These are phyloP conservation scores for Liasis olivaceus DNA, from an alignment of 2,797 vertebrate species.

Conservation along the genomic window DNA sequence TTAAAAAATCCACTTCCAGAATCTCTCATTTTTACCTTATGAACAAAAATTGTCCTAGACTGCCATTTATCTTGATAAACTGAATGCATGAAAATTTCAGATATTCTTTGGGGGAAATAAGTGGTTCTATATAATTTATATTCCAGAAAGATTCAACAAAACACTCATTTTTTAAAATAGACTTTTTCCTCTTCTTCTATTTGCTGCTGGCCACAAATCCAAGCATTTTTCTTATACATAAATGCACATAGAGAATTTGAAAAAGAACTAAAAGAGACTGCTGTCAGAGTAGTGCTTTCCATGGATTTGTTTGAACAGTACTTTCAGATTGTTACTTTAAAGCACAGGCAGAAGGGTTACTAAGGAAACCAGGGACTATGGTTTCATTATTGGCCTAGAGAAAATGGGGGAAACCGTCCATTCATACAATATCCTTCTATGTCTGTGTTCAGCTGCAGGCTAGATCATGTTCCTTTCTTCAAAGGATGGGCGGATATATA, in stretches of 20 bases:
- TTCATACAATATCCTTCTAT: conserved; percentile 23
- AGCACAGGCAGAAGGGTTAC: conserved; percentile 27
- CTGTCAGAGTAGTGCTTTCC: neutral
- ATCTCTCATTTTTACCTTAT: neutral
- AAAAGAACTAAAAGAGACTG: neutral
- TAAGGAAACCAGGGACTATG: conserved; percentile 58
- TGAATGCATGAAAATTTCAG: conserved; percentile 6
- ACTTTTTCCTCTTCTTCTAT: neutral
- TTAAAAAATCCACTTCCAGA: neutral
- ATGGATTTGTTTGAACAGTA: neutral
- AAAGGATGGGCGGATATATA: neutral
- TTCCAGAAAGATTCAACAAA: neutral
- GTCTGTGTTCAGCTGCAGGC: neutral
- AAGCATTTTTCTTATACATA: neutral
- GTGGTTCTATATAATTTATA: conserved; percentile 19
- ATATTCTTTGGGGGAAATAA: conserved; percentile 1
- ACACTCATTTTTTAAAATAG: neutral
- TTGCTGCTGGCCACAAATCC: neutral
- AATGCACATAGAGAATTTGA: neutral
- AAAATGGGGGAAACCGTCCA: neutral
- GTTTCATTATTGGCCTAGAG: conserved; percentile 51
- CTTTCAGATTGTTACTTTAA: conserved; percentile 42
- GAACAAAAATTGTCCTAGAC: neutral
- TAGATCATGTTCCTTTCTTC: neutral
- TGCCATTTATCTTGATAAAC: neutral